A percentile compares a stretch with the other conserved stretches of the same genome.
phyloP scores from a whole-genome alignment of 1,140 invertebrate species.

The Hestina assimilis region DNA sequence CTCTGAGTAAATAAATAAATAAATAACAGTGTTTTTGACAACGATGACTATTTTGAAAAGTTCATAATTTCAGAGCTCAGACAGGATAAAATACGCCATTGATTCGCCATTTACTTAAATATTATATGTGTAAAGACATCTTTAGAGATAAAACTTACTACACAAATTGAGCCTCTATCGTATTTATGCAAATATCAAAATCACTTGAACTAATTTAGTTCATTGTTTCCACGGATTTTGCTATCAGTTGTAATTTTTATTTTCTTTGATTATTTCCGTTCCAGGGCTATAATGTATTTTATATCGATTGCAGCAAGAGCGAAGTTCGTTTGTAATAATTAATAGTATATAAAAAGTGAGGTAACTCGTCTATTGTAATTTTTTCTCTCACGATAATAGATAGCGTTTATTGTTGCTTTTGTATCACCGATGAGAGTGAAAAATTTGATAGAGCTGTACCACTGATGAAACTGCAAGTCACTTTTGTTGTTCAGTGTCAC shows the following conservation, averaged over 20 bases:
- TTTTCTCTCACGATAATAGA: slow-evolving; percentile 1
- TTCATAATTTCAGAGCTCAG: too few relatives aligned
- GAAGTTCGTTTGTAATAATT: not conserved
- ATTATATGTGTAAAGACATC: too few relatives aligned
- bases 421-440: not conserved
- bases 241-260: not conserved
- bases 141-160: not conserved
- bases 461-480: slow-evolving; percentile 1
- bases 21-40: too few relatives aligned
- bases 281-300: not conserved
- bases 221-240: not conserved
- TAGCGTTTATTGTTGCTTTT: slow-evolving; percentile 1
- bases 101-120: too few relatives aligned
- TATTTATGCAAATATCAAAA: not conserved
- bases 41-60: too few relatives aligned
- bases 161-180: not conserved
- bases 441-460: not conserved
- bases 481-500: too few relatives aligned
- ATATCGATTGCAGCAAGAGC: not conserved
- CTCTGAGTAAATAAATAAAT: too few relatives aligned
- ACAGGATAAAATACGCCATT: too few relatives aligned
- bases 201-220: not conserved
- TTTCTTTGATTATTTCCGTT: not conserved
- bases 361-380: not conserved
- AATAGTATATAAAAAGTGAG: not conserved